These are phyloP conservation scores for Arenaria interpres DNA, from an alignment of 2,113 vertebrate species.

Conservation along the genomic window DNA sequence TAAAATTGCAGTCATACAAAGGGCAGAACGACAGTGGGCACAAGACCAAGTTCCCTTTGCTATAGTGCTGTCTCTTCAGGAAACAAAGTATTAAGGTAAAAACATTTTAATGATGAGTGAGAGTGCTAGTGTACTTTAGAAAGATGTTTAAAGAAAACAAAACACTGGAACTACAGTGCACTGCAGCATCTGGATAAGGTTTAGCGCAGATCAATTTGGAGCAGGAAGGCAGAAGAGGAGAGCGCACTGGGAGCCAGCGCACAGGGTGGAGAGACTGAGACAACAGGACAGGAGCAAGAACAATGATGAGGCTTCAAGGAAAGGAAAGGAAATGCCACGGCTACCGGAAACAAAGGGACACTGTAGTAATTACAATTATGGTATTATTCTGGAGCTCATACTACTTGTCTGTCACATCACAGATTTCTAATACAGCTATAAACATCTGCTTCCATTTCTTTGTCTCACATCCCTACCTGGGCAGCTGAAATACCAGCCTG, in stretches of 20 bases:
- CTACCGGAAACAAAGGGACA: not conserved
- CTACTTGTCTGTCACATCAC: not conserved
- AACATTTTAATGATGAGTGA: not conserved
- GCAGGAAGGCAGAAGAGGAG: not conserved
- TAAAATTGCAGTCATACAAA: not conserved
- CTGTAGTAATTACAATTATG: not conserved
- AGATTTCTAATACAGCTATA: not conserved
- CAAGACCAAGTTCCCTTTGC: not conserved
- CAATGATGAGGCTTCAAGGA: not conserved
- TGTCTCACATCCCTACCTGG: not conserved
- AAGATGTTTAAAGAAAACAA: not conserved
- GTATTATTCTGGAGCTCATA: not conserved
- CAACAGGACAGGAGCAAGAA: not conserved
- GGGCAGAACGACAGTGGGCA: not conserved
- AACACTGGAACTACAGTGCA: not conserved
- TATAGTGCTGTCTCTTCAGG: not conserved
- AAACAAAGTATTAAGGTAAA: not conserved
- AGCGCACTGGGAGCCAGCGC: not conserved
- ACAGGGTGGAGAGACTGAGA: not conserved
- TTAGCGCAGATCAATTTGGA: too few relatives aligned
- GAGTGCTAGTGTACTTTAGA: not conserved
- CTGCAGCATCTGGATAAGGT: too few relatives aligned
- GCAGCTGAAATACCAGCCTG: not conserved
- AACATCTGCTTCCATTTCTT: not conserved
- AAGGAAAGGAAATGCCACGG: not conserved